Conservation (phyloP, 2,797 vertebrate species). For the Cyprinodon diabolis region DNA sequence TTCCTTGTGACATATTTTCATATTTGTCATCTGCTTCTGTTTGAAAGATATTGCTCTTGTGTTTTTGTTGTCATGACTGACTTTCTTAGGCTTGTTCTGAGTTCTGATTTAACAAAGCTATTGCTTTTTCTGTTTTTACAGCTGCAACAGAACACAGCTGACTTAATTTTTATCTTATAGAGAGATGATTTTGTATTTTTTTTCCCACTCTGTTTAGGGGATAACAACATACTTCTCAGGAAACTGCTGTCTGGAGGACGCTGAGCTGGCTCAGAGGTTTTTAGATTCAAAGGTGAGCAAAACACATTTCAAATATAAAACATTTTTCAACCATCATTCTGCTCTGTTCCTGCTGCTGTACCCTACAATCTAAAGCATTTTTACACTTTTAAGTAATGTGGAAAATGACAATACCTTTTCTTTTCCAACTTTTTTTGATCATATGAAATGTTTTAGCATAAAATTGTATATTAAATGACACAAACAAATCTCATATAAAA, state of each 20-base stretch:
- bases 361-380: background rate
- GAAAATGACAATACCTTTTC: background rate
- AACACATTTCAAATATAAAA: background rate
- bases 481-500: no score
- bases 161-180: background rate
- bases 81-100: background rate
- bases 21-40: background rate
- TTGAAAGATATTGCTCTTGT: background rate
- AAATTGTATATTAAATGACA: no score
- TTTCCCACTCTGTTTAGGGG: constrained; percentile 77
- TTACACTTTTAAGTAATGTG: background rate
- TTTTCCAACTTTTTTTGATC: background rate
- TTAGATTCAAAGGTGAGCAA: constrained; percentile 87
- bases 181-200: background rate
- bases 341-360: background rate
- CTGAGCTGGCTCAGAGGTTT: constrained; percentile 90
- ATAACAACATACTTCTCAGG: constrained; percentile 92
- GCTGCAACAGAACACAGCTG: background rate
- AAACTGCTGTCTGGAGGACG: constrained; percentile 89
- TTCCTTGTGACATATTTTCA: background rate
- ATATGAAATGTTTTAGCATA: no score
- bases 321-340: background rate
- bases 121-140: background rate
- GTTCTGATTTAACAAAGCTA: background rate
- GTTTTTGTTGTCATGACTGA: background rate